phyloP scores from a whole-genome alignment of 2,113 vertebrate species.

The Uria lomvia region DNA sequence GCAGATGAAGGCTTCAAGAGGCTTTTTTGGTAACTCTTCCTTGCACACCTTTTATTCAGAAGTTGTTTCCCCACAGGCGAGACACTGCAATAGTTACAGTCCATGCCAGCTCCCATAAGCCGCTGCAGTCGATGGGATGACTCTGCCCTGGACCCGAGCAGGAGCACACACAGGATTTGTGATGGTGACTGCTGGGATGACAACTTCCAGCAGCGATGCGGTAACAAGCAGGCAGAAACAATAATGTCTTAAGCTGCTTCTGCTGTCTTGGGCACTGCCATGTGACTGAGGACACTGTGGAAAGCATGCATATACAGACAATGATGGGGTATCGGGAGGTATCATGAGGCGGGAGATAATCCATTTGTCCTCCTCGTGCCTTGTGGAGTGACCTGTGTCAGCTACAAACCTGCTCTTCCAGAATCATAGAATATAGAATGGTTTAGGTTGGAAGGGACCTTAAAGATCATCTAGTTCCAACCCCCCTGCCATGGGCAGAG shows the following conservation, averaged over 20 bases:
- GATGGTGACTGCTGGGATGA: not conserved
- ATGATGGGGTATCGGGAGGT: not conserved
- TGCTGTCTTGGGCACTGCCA: accelerated
- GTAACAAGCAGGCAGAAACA: not conserved
- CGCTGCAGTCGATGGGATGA: accelerated
- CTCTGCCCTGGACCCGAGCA: accelerated
- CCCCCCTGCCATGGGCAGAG: too few relatives aligned
- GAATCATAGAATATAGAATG: too few relatives aligned
- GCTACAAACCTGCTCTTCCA: not conserved
- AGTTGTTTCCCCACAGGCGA: not conserved
- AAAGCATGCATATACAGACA: not conserved
- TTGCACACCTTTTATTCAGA: not conserved
- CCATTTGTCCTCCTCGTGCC: not conserved
- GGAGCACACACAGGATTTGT: not conserved
- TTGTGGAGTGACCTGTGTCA: not conserved
- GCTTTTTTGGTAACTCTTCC: not conserved
- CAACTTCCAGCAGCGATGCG: not conserved
- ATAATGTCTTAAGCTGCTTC: not conserved
- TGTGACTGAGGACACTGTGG: not conserved
- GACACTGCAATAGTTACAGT: accelerated
- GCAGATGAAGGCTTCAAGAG: not conserved
- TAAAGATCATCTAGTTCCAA: too few relatives aligned
- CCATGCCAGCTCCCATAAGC: not conserved
- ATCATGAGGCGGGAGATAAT: accelerated
- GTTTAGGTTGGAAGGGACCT: too few relatives aligned